Conservation (phyloP, 2,113 vertebrate genomes). For the Apodemus sylvaticus region DNA sequence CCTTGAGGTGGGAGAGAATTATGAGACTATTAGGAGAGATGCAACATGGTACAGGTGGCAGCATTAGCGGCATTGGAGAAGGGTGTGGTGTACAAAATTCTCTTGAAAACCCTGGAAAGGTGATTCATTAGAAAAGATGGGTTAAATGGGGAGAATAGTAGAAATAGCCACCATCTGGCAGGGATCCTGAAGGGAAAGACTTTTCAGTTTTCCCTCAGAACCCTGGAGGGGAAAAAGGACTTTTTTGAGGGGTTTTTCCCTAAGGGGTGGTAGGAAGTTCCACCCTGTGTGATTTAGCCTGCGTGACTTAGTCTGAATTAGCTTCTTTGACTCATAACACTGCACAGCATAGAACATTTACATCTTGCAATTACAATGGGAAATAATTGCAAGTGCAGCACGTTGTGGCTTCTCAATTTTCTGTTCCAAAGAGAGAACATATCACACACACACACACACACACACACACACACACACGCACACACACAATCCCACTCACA, state of each 20-base stretch:
- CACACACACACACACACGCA: background rate
- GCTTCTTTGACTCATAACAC: background rate
- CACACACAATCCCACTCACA: background rate
- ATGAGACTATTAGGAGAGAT: background rate
- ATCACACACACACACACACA: background rate
- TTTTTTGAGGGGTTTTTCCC: background rate
- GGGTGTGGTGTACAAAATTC: background rate
- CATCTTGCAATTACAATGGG: background rate
- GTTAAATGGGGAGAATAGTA: background rate
- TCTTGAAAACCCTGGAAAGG: background rate
- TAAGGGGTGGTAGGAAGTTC: background rate
- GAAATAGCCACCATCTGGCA: background rate
- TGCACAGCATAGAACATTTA: background rate
- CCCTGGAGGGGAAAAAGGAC: background rate
- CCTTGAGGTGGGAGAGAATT: background rate
- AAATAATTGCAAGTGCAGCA: background rate
- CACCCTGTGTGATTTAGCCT: background rate
- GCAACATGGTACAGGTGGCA: background rate
- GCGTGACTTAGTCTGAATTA: background rate
- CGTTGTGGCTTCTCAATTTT: background rate
- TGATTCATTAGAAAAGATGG: background rate
- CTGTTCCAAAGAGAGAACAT: background rate
- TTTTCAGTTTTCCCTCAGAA: background rate
- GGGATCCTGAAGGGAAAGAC: background rate
- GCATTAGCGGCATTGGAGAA: background rate